Base-by-base conservation (phyloP, 1,140 invertebrate genomes). In the Temnothorax longispinosus region DNA sequence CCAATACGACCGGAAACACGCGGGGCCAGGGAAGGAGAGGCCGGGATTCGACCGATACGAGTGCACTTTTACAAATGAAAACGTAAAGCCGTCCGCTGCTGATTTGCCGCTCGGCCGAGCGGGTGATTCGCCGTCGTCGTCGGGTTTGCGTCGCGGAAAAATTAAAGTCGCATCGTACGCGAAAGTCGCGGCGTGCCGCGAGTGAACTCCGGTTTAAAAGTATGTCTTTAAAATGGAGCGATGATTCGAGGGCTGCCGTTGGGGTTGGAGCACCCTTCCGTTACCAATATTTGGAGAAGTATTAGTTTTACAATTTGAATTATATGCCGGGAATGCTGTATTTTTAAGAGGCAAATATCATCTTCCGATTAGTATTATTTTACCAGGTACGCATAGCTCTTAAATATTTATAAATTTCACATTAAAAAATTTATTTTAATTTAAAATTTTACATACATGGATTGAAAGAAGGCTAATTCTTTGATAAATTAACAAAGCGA, bases 31-130 rank as follows among this genome's bases (percentile, higher is more conserved):
- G 38, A 21, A 54, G 21, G 65, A 44, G 74, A 7, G 10, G n/a
- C 21, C 21, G 32, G 41, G 32, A 62, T 60, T 75, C 32, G 47
- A 18, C 41, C 54, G 80, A 62, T 38, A 84, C 56, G 67, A 77
- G 77, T 89, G 90, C 90, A 91, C 90, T 91, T 86, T 89, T 72
- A 90, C 60, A 91, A 91, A 91, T 91, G 90, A 91, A 91, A 91
- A 88, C 86, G 85, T 88, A 84, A 91, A 91, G 69, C 76, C 85
- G 18, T 85, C 71, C 72, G 75, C 72, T 58, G 54, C 41, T 80
- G 88, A 91, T 91, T 91, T 91, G 81, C 80, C 35, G 88, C 90
- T 91, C 62, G 88, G n/a, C 35, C 86, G 60, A 89, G 86, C 74
- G 50, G 13, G 56, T 89, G 85, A 91, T 89, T 62, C 67, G 86